Conservation (phyloP, 2,113 vertebrate genomes). For the Coptodon bakossiorum region DNA sequence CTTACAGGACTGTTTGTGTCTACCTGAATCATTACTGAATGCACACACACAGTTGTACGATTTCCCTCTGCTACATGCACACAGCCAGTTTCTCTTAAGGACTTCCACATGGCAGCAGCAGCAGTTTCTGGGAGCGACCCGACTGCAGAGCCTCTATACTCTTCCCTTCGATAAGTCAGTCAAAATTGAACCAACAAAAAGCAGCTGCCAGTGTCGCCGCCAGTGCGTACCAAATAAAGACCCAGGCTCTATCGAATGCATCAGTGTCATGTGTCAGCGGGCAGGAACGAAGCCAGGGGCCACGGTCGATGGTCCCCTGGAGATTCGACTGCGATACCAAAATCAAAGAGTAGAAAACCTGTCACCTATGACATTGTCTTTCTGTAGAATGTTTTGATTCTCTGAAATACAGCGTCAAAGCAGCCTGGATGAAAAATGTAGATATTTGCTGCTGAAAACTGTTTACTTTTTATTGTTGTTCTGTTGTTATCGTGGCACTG, state of each 20-base stretch:
- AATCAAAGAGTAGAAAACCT: conserved; percentile 34
- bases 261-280: conserved; percentile 6
- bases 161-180: neutral
- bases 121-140: neutral
- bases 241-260: conserved; percentile 15
- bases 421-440: conserved; percentile 36
- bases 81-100: conserved; percentile 12
- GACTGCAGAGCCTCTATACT: neutral
- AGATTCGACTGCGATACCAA: conserved; percentile 43
- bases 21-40: neutral
- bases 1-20: neutral
- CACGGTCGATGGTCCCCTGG: neutral
- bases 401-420: conserved; percentile 22
- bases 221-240: conserved; percentile 59
- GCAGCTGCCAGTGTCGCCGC: conserved; percentile 59
- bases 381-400: conserved; percentile 47
- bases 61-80: neutral
- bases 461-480: conserved; percentile 50
- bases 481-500: conserved; percentile 58
- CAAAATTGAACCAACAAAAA: conserved; percentile 17
- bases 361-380: conserved; percentile 18
- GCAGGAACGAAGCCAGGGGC: neutral
- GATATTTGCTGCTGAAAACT: conserved; percentile 55
- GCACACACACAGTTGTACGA: neutral
- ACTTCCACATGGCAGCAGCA: conserved; percentile 2